Base-by-base conservation (phyloP, 2,113 vertebrate genomes). In the Monopterus albus region DNA sequence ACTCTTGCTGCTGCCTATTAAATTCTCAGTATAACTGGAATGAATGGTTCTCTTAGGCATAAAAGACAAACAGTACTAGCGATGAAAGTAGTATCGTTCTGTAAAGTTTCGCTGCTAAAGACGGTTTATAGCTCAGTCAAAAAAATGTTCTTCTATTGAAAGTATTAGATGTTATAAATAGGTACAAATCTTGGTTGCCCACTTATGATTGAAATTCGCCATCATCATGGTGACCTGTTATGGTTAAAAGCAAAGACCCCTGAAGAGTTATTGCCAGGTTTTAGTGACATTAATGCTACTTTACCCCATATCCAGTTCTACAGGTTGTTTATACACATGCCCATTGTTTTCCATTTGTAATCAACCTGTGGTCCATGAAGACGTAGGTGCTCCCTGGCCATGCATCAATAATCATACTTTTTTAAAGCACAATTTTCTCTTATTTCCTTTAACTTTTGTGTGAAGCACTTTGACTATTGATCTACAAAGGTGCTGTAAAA, bases 21-120 rank as follows among this genome's bases (percentile, higher is more conserved):
- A 13, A 56, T 33, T 75, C 66, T 23, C 26, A 70, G 45, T 12
- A 7, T 55, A 13, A 50, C 23, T 61, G 43, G 58, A 42, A 43
- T 47, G 28, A 46, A n/a, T 2, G 18, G 14, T 31, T 55, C 13
- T 40, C 12, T 11, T 17, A 11, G 40, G 20, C 7, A 25, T 13
- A 13, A 20, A 23, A 31, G 61, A 75, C 35, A 69, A 56, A 68
- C 21, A 46, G 46, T 6, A 6, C 20, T 0, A 13, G 3, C 2
- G n/a, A 10, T 40, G 10, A 51, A 50, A 18, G 4, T 18, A 2
- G 15, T 17, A 36, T 43, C 17, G 13, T 17, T 3, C 17, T 25
- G 26, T 21, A 17, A 49, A 28, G 58, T 14, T 39, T 6, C 4
- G 15, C 18, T 35, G 18, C 12, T 46, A 10, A 50, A 29, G 49